Evolutionary conservation across 2,797 vertebrate species (phyloP), one percentile per base, ranked within the genome.

Genomic region (Lacerta viridis): DNA sequence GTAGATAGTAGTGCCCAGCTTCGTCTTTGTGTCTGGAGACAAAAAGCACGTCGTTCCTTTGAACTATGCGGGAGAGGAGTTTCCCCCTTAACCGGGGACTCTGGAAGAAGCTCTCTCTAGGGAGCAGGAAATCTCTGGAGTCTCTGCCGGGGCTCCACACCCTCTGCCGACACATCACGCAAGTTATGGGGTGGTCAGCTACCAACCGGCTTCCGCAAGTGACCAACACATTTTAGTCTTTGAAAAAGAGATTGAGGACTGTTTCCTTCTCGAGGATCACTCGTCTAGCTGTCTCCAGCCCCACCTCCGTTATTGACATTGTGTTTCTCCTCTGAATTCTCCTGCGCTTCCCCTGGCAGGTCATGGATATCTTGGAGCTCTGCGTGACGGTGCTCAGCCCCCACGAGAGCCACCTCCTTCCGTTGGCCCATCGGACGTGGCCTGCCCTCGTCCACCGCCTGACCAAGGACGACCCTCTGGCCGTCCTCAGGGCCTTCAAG

Each of bases 391-490:
- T 98, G 36, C 97, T 99, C 90, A 97, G 97, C 86, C 96, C 97
- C 90, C 95, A 94, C 2, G 96, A 98, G 94, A 96, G 98, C 80
- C 98, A 98, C 79, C 96, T 99, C 85, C 97, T 99, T 77, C 99
- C 99, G 13, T 95, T 99, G 97, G 98, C 97, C 87, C 99, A 99
- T 89, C 98, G 97, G 80, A 97, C 96, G 93, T 99, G 99, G 99
- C 98, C 98, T 1, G 95, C 98, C 2, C 97, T 99, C 0, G 96
- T 99, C 55, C 96, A 97, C 87, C 97, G 98, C 88, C 98, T 99
- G 94, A 97, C 97, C 7, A 96, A 94, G 0, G 98, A 99, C 0
- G 97, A 99, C 93, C 98, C 98, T 0, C 93, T 98, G 84, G 97
- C 96, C 0, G 97, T 99, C 85, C 98, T 99, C 92, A 95, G 97